Evolutionary conservation across 2,113 vertebrate genomes (phyloP).

Genomic region (Coregonus clupeaformis): DNA sequence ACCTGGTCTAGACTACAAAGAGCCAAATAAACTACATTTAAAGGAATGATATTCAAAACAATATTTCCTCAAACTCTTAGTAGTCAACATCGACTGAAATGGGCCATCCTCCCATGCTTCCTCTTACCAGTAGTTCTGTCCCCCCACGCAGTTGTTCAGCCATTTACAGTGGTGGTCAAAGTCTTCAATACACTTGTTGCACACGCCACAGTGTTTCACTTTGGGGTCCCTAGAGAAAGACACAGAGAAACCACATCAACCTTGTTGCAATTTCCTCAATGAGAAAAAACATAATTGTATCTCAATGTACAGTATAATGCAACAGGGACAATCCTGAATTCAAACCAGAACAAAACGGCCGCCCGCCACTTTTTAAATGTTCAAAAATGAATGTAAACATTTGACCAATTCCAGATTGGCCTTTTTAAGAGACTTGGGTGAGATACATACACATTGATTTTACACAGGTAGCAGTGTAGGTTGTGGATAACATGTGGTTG

Average conservation of each 20-base stretch:
- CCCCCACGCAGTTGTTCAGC: constrained; percentile 83
- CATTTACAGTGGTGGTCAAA: constrained; percentile 85
- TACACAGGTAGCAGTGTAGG: constrained; percentile 75
- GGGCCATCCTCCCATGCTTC: not conserved
- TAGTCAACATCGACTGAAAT: not conserved
- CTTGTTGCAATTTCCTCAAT: not conserved
- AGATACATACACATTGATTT: constrained; percentile 71
- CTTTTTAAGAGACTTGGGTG: not conserved
- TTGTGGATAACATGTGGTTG: constrained; percentile 74
- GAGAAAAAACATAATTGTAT: not conserved
- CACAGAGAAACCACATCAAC: not conserved
- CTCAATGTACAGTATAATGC: not conserved
- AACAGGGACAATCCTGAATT: not conserved
- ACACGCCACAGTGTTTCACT: constrained; percentile 79
- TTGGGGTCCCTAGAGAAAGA: constrained; percentile 64
- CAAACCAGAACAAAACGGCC: too few relatives aligned
- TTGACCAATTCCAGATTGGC: too few relatives aligned
- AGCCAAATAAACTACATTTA: not conserved
- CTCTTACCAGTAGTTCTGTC: constrained; percentile 79
- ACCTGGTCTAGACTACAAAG: too few relatives aligned
- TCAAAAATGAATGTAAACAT: too few relatives aligned
- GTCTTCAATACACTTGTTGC: constrained; percentile 81
- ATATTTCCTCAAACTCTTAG: not conserved
- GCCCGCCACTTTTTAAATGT: too few relatives aligned
- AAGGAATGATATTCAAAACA: not conserved